Base-by-base conservation (phyloP, 2,888 invertebrate species). In the Strigamia maritima region DNA sequence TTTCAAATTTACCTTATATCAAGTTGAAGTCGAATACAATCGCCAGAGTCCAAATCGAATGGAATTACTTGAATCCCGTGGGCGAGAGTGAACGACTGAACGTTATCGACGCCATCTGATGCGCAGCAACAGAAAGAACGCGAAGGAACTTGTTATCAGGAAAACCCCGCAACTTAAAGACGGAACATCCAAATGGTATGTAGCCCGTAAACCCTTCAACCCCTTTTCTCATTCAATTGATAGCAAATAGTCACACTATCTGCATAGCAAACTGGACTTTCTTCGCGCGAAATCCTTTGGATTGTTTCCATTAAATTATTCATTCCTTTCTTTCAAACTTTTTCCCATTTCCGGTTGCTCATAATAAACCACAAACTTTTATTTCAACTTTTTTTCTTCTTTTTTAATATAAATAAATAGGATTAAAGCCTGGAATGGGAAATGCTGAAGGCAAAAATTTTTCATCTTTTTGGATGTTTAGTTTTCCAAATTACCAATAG, bases 11-110 rank as follows among this genome's bases (percentile, higher is more conserved):
- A 19, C 6, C 14, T 49, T 10, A 65, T 26, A 65, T 28, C 65
- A 65, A 65, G 26, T 65, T 2, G 65, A 28, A 65, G 26, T 65
- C 12, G 65, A 28, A 65, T 65, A 3, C 65, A 65, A 65, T 65
- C 65, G 65, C 6, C 65, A 65, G 65, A 65, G 65, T 65, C 65
- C 65, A 65, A 65, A 65, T 65, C 65, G 65, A 65, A 65, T 65
- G 65, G 65, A 24, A 65, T 65, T 65, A 65, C 65, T 65, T 26
- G 26, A 65, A 65, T 65, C 65, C 65, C 65, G 65, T 28, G 65
- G 65, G 65, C 65, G 26, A 65, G 26, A 24, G 65, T 28, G 65
- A 26, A 26, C 65, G 26, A 65, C 10, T 65, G 65, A 65, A 26
- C 26, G 65, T 65, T 65, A 65, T 65, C 65, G 65, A 28, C 65